These are phyloP conservation scores for Andrena camellia DNA, from an alignment of 2,888 invertebrate species.

Conservation along the genomic window DNA sequence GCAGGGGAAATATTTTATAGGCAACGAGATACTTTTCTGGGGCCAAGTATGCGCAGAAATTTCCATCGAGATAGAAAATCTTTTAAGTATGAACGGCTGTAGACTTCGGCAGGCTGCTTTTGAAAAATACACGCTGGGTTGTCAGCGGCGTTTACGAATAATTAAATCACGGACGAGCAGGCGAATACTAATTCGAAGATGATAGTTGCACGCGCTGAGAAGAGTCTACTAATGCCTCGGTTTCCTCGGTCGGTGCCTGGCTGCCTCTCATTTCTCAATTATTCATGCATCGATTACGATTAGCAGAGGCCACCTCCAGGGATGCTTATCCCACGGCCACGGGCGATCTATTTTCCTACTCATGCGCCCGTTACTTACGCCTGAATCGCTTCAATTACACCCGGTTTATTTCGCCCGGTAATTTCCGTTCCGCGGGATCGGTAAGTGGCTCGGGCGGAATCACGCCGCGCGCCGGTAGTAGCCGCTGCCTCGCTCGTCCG, in stretches of 20 bases:
- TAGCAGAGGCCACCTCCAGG: constrained; percentile 8
- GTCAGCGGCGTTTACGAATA: too few relatives aligned
- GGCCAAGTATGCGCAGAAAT: neutral
- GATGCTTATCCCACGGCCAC: constrained; percentile 26
- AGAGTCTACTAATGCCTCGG: constrained; percentile 21
- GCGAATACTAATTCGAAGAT: neutral
- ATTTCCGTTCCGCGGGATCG: constrained; percentile 33
- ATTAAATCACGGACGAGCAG: neutral
- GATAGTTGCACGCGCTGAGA: neutral
- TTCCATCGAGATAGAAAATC: neutral
- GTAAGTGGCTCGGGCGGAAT: constrained; percentile 20
- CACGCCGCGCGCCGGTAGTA: constrained; percentile 39
- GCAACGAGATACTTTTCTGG: neutral
- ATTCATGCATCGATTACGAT: constrained; percentile 37
- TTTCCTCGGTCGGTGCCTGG: constrained; percentile 2
- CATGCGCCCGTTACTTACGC: constrained; percentile 25
- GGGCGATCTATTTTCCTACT: constrained; percentile 39
- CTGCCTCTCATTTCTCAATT: constrained; percentile 39
- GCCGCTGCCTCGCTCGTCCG: constrained; percentile 27
- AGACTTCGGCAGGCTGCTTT: too few relatives aligned
- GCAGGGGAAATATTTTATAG: constrained; percentile 14
- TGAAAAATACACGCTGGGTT: too few relatives aligned
- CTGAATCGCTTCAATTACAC: constrained; percentile 31
- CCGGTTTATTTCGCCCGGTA: constrained; percentile 37
- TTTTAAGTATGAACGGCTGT: neutral